phyloP scores from a whole-genome alignment of 2,888 invertebrate species.

The Sinopyrophorus schimmeli region DNA sequence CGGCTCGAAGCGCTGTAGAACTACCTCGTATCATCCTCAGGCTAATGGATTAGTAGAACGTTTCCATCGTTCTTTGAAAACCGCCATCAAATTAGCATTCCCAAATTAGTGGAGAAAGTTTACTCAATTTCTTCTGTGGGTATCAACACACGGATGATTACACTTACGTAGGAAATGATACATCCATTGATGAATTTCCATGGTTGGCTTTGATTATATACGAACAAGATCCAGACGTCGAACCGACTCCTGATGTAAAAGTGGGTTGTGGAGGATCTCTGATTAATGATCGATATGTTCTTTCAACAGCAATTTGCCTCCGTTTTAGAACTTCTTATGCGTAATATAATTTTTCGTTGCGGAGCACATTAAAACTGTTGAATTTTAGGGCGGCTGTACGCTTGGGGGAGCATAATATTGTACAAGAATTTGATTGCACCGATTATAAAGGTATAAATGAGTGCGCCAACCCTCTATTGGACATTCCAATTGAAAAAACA shows the following conservation, averaged over 20 bases:
- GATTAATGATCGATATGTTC: conserved; percentile 7
- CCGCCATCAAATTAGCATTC: no score
- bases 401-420: conserved; percentile 5
- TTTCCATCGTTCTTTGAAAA: no score
- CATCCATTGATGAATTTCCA: conserved; percentile 11
- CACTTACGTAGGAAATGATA: background rate
- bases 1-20: no score
- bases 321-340: background rate
- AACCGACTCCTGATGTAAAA: background rate
- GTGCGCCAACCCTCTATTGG: background rate
- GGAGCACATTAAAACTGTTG: no score
- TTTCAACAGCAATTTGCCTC: conserved; percentile 2
- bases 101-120: no score
- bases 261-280: conserved; percentile 2
- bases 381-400: no score
- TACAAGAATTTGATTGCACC: background rate
- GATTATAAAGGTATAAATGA: background rate
- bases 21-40: no score
- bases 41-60: no score
- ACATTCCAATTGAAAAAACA: background rate
- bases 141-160: conserved; percentile 12
- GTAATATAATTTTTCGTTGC: no score
- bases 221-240: background rate
- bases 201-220: conserved; percentile 6
- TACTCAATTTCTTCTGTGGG: conserved; percentile 6